A percentile compares a stretch with the other conserved stretches of the same genome.
Conservation (phyloP, 2,113 vertebrate species). For the Ariopsis seemanni region DNA sequence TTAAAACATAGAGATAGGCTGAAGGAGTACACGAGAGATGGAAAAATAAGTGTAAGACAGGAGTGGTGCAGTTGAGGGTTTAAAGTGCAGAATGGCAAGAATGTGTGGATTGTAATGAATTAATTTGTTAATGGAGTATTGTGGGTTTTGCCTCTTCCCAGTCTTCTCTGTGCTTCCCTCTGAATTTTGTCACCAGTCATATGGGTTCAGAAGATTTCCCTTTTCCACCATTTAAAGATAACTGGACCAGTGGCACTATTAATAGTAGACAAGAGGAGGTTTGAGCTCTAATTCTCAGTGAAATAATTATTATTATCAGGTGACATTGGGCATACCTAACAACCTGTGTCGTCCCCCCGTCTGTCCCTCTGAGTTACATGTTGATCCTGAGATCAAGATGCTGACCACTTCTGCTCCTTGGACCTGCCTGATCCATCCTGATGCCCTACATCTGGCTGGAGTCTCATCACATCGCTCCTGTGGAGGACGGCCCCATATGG, state of each 20-base stretch:
- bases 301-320: neutral
- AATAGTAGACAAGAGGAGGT: neutral
- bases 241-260: neutral
- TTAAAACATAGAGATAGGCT: neutral
- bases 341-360: too few species aligned
- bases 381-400: too few species aligned
- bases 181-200: slow-evolving; percentile 1
- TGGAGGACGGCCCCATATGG: too few species aligned
- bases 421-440: too few species aligned
- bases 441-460: too few species aligned
- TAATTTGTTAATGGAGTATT: slow-evolving; percentile 2
- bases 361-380: too few species aligned
- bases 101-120: neutral
- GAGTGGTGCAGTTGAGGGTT: neutral
- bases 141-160: neutral
- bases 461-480: too few species aligned
- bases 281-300: neutral
- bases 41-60: neutral
- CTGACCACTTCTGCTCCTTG: too few species aligned
- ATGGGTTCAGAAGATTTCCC: slow-evolving; percentile 39
- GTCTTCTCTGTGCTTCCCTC: neutral
- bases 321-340: too few species aligned
- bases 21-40: too few species aligned
- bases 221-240: slow-evolving; percentile 38
- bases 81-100: slow-evolving; percentile 7